phyloP scores from a whole-genome alignment of 2,888 invertebrate genomes.

The Notodonta dromedarius region DNA sequence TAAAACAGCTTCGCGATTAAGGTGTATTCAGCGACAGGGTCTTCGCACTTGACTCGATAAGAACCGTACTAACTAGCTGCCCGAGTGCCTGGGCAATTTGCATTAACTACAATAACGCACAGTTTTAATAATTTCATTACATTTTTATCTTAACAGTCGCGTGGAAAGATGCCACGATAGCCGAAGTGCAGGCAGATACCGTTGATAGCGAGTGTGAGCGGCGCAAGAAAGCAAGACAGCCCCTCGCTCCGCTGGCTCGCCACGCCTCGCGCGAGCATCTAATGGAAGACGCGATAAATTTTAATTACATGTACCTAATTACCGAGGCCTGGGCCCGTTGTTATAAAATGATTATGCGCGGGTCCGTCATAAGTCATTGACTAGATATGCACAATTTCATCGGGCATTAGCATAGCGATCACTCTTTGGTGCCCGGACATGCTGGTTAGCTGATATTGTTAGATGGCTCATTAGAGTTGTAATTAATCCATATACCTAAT shows the following conservation, averaged over 20 bases:
- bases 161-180: slow-evolving; percentile 48
- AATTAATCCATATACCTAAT: too few species aligned
- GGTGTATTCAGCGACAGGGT: too few species aligned
- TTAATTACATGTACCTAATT: slow-evolving; percentile 71
- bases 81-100: background rate
- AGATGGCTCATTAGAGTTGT: too few species aligned
- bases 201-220: slow-evolving; percentile 62
- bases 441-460: too few species aligned
- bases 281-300: slow-evolving; percentile 73
- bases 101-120: slow-evolving; percentile 3
- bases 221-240: slow-evolving; percentile 68
- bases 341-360: slow-evolving; percentile 42
- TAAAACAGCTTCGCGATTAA: too few species aligned
- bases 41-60: too few species aligned
- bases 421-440: too few species aligned
- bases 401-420: slow-evolving; percentile 34
- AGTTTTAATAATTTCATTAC: slow-evolving; percentile 11
- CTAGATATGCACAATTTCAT: slow-evolving; percentile 65
- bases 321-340: slow-evolving; percentile 40
- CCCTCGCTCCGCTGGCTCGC: slow-evolving; percentile 58
- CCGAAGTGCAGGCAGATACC: slow-evolving; percentile 58
- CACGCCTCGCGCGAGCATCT: slow-evolving; percentile 60
- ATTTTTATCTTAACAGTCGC: slow-evolving; percentile 31
- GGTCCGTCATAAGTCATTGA: slow-evolving; percentile 56
- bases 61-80: too few species aligned